Conservation (phyloP, 2,888 invertebrate species). For the Stratiomys singularior region DNA sequence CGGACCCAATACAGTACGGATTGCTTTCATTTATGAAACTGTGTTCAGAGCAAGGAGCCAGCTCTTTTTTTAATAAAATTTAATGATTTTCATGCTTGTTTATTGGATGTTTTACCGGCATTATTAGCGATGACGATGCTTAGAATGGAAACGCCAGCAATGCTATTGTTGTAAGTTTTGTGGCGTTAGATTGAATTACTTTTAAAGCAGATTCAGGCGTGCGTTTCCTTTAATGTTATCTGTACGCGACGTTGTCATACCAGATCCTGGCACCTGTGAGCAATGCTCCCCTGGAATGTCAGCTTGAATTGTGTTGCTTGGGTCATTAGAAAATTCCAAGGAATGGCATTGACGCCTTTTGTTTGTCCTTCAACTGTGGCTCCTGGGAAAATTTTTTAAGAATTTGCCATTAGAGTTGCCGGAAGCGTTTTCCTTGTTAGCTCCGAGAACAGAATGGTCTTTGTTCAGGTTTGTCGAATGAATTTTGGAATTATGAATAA, state of each 20-base stretch:
- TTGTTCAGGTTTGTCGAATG: no score
- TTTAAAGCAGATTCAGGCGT: not conserved
- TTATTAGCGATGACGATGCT: conserved; percentile 33
- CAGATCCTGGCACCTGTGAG: conserved; percentile 15
- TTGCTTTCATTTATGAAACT: not conserved
- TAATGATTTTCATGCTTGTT: conserved; percentile 46
- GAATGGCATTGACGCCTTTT: conserved; percentile 14
- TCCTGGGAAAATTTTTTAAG: not conserved
- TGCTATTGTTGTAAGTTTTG: not conserved
- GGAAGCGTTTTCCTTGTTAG: not conserved
- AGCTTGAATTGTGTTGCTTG: not conserved
- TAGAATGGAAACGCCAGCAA: not conserved
- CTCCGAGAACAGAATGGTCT: no score
- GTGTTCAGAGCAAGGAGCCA: not conserved
- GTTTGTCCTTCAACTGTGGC: not conserved
- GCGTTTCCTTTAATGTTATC: conserved; percentile 2
- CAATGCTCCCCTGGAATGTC: conserved; percentile 25
- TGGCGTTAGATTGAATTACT: conserved; percentile 2
- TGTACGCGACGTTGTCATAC: not conserved
- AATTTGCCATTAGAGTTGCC: not conserved
- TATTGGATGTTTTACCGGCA: conserved; percentile 37
- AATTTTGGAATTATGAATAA: no score
- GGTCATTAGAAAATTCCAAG: conserved; percentile 39
- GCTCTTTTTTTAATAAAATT: conserved; percentile 45
- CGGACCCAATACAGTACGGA: conserved; percentile 11